Percentiles rank a stretch among this genome's conserved stretches.
Conservation (phyloP, 2,888 invertebrate species). For the Salpingus planirostris region DNA sequence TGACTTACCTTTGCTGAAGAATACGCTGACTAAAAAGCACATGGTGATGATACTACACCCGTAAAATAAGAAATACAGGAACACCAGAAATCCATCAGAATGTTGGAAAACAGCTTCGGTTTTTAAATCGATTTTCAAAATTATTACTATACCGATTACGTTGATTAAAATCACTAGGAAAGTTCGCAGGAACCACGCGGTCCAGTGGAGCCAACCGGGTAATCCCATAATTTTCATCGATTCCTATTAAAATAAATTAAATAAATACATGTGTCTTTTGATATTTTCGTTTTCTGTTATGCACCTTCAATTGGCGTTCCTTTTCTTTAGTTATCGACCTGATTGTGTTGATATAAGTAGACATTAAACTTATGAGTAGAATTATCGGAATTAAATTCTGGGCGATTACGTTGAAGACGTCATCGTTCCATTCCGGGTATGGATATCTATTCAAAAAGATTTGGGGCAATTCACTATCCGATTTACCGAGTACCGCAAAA, state of each 20-base stretch:
- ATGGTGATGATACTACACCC: constrained; percentile 62
- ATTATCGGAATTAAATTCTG: constrained; percentile 64
- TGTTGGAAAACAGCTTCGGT: constrained; percentile 53
- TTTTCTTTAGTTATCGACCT: constrained; percentile 68
- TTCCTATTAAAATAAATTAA: constrained; percentile 50
- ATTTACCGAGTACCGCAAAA: constrained; percentile 6
- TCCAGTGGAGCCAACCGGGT: constrained; percentile 76
- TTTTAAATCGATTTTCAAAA: constrained; percentile 43
- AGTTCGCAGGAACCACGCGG: constrained; percentile 74
- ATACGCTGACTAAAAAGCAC: constrained; percentile 69
- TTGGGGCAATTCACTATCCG: constrained; percentile 43
- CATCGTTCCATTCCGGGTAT: constrained; percentile 60
- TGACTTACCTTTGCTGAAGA: too few species aligned
- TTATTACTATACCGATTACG: constrained; percentile 46
- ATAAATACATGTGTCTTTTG: neutral
- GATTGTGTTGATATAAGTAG: constrained; percentile 68
- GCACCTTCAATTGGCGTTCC: constrained; percentile 63
- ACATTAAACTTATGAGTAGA: constrained; percentile 70
- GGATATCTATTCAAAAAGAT: constrained; percentile 70
- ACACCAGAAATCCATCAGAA: constrained; percentile 55
- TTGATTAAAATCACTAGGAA: constrained; percentile 57
- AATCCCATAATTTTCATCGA: constrained; percentile 90
- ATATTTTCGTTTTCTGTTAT: neutral
- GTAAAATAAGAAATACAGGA: constrained; percentile 65
- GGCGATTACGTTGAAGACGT: constrained; percentile 56